Base-by-base conservation (phyloP, 2,888 invertebrate genomes). In the Scaptomyza reducta region DNA sequence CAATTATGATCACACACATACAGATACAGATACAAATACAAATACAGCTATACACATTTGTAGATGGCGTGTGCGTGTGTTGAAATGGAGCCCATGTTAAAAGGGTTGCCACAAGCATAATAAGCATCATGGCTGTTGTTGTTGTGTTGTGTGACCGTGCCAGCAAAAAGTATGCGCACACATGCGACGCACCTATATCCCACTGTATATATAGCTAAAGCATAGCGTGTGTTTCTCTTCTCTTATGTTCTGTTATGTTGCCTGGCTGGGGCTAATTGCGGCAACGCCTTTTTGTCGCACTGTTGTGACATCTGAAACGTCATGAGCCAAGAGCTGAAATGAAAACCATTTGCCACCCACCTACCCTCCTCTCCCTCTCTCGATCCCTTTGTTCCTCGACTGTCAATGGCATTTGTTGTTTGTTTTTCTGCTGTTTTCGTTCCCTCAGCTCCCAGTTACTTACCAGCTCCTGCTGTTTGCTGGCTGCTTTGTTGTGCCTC, bases 221-320 rank as follows among this genome's bases (percentile, higher is more conserved):
- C 10, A 33, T 49, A 10, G 33, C 33, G 33, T 50, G 50, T 50
- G 35, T n/a, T 35, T 41, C 18, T 18, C 10, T 9, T 18, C 41
- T 18, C 16, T 40, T 41, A 10, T 11, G 16, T 18, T 13, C 59
- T 63, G 56, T 59, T 59, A 44, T 54, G 63, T 62, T 53, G 54
- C 27, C 40, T 51, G 59, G 38, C 51, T 38, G 22, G 51, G 67
- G 74, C 79, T 85, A 87, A 84, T 88, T 85, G 86, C 57, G 80
- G 78, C 69, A 65, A 79, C 88, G 88, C 88, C 88, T 86, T 85
- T 86, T 87, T 77, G 70, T 86, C 72, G 84, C 88, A 71, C 84
- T 69, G 73, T 70, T 77, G 62, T 74, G 81, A 74, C 77, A 74
- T 80, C 73, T 69, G 35, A 54, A 69, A 57, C 68, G 67, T 54